phyloP scores from a whole-genome alignment of 2,797 vertebrate genomes.

The Parotocinclus haroldoi region DNA sequence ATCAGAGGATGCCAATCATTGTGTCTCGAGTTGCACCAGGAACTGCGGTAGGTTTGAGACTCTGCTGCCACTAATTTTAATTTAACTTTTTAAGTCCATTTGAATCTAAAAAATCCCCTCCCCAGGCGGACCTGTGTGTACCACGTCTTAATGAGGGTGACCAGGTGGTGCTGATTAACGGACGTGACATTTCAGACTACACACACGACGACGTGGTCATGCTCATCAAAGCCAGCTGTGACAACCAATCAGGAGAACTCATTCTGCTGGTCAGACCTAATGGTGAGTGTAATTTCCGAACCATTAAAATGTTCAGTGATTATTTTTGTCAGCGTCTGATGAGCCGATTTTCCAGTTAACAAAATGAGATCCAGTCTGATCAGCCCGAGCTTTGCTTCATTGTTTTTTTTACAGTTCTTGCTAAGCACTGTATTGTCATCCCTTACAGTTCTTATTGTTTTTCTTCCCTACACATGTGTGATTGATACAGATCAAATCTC shows the following conservation, averaged over 20 bases:
- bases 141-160: slow-evolving; percentile 97
- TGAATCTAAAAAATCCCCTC: background rate
- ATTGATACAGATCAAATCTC: no score
- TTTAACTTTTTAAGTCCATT: background rate
- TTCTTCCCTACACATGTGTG: no score
- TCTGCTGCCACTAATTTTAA: no score
- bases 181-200: slow-evolving; percentile 91
- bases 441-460: no score
- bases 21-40: slow-evolving; percentile 97
- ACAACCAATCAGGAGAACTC: slow-evolving; percentile 93
- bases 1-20: slow-evolving; percentile 98
- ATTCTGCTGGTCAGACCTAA: slow-evolving; percentile 93
- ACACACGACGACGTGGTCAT: slow-evolving; percentile 97
- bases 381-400: no score
- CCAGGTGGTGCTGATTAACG: slow-evolving; percentile 96
- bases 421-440: no score
- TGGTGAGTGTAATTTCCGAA: slow-evolving; percentile 69
- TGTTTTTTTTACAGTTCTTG: no score
- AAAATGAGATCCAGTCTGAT: no score
- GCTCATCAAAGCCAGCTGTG: slow-evolving; percentile 97
- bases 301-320: no score
- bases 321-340: no score
- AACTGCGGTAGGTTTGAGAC: slow-evolving; percentile 83
- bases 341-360: no score
- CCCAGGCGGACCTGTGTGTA: slow-evolving; percentile 92